These are phyloP conservation scores for Procavia capensis DNA, from an alignment of 2,113 vertebrate genomes.

Conservation along the genomic window DNA sequence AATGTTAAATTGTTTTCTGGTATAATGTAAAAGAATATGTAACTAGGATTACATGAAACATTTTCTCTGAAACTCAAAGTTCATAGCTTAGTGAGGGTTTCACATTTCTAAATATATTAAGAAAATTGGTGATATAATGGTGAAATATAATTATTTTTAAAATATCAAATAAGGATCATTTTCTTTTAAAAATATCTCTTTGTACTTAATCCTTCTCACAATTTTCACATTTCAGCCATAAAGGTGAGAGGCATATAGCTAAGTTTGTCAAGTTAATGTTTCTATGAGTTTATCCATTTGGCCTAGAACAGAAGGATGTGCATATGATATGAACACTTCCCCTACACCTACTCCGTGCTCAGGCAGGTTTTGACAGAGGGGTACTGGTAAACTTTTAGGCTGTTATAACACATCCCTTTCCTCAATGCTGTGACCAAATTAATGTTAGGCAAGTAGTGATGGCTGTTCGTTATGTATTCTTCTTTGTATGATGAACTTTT, in stretches of 20 bases:
- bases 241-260: neutral
- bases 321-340: neutral
- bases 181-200: neutral
- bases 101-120: neutral
- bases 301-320: neutral
- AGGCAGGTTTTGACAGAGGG: neutral
- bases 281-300: neutral
- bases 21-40: neutral
- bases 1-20: neutral
- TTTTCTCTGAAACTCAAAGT: neutral
- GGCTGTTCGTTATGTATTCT: constrained; percentile 68
- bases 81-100: neutral
- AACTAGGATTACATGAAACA: neutral
- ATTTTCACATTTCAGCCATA: neutral
- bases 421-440: neutral
- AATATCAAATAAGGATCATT: neutral
- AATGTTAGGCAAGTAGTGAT: constrained; percentile 66
- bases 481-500: constrained; percentile 79
- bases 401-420: neutral
- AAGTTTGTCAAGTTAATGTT: neutral
- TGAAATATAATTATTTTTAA: neutral
- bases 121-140: neutral
- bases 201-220: constrained; percentile 1
- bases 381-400: neutral
- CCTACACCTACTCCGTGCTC: neutral